A percentile compares a stretch with the other conserved stretches of the same genome.
Conservation (phyloP, 2,888 invertebrate genomes). For the Noctuana brunneofusca region DNA sequence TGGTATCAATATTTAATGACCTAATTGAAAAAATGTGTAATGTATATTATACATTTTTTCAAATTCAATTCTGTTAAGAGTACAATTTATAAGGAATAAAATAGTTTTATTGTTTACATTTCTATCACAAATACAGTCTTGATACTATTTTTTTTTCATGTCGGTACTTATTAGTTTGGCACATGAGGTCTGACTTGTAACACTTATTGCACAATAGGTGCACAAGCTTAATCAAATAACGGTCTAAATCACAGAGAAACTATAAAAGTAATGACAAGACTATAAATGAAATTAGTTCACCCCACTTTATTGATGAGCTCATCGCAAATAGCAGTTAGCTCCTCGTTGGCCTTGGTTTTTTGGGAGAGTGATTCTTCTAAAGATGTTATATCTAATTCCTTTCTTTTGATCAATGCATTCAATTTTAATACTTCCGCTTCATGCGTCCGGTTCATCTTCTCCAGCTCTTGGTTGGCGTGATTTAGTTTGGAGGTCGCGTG, state of each 20-base stretch:
- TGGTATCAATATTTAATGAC: no score
- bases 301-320: slow-evolving; percentile 90
- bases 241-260: slow-evolving; percentile 46
- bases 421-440: slow-evolving; percentile 92
- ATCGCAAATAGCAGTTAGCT: slow-evolving; percentile 95
- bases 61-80: not conserved
- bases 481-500: slow-evolving; percentile 94
- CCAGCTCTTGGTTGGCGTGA: slow-evolving; percentile 89
- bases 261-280: slow-evolving; percentile 17
- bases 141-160: slow-evolving; percentile 40
- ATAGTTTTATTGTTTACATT: not conserved
- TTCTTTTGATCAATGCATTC: slow-evolving; percentile 92
- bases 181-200: slow-evolving; percentile 63
- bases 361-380: slow-evolving; percentile 92
- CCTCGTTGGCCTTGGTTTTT: slow-evolving; percentile 94
- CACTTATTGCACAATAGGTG: slow-evolving; percentile 66
- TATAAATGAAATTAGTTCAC: slow-evolving; percentile 54
- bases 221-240: slow-evolving; percentile 58
- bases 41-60: no score
- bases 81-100: not conserved
- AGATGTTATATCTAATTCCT: slow-evolving; percentile 92
- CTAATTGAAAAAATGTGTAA: no score
- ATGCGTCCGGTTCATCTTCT: slow-evolving; percentile 87
- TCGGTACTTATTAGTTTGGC: slow-evolving; percentile 54
- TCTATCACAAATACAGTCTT: slow-evolving; percentile 74